Conservation (phyloP, 2,797 vertebrate species). For the Malacoraja senta region DNA sequence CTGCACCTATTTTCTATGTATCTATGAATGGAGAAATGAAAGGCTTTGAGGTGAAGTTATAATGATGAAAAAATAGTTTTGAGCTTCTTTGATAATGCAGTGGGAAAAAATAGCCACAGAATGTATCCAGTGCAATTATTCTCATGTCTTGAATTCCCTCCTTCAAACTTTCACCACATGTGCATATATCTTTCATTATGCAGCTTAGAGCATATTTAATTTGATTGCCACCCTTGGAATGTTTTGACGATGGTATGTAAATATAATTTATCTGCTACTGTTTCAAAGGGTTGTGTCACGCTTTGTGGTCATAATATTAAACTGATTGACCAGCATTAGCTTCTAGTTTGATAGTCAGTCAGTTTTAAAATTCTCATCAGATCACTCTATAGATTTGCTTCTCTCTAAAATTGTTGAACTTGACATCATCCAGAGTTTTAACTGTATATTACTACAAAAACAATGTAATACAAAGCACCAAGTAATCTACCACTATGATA, state of each 20-base stretch:
- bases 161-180: not conserved
- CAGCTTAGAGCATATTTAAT: not conserved
- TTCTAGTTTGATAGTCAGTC: no score
- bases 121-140: not conserved
- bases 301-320: not conserved
- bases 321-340: not conserved
- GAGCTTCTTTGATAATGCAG: not conserved
- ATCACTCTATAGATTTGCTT: no score
- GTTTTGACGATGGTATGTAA: not conserved
- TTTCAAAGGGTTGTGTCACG: not conserved
- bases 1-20: no score
- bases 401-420: not conserved
- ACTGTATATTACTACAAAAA: not conserved
- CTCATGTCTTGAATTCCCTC: not conserved
- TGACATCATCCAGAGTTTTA: not conserved
- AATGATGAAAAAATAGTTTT: not conserved
- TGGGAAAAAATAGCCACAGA: not conserved
- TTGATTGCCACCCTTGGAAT: no score
- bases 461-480: slow-evolving; percentile 35
- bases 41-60: not conserved
- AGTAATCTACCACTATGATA: not conserved
- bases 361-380: no score
- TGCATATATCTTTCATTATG: not conserved
- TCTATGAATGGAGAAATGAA: no score
- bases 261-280: not conserved